Base-by-base conservation (phyloP, 2,113 vertebrate species). In the Heterochromis multidens region DNA sequence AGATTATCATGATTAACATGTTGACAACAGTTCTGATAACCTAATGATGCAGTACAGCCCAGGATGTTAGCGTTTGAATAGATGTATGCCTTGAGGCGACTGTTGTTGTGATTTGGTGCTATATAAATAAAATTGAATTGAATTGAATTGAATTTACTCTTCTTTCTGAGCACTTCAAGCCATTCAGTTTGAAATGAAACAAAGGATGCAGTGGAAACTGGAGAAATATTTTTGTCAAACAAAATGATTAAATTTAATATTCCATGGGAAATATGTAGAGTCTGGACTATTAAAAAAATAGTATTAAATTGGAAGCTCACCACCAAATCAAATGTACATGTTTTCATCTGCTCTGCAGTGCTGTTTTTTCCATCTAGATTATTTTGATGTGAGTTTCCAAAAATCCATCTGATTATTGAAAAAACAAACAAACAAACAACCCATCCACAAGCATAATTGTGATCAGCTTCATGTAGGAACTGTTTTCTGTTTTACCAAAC, bases 1-100 rank as follows among this genome's bases (percentile, higher is more conserved):
- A 46, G 25, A 1, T 72, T 49, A 49, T 72, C 0, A 0, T 17
- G 21, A 37, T 35, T 11, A 78, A 8, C 1, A 0, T 59, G 23
- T 46, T 78, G 35, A 58, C 23, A 77, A 37, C 2, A 77, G 19
- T 58, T 58, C 17, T 59, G 33, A 43, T 43, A 2, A 60, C 19
- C 10, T 9, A 79, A n/a, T 46, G 23, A 60, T 29, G 16, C 35
- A 60, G 17, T 60, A n/a, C 16, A 60, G 23, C 76, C 35, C 10
- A n/a, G 67, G 52, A 46, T 52, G 43, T 52, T 52, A 52, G 23
- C 17, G 13, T 78, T 43, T 21, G 23, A 59, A 60, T 25, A 43
- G 23, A 37, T 79, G 40, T 4, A 31, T 27, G 29, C 37, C 60
- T 79, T 59, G 56, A n/a, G n/a, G n/a, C n/a, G n/a, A n/a, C n/a